Base-by-base conservation (phyloP, 2,888 invertebrate genomes). In the Dicycla oo region DNA sequence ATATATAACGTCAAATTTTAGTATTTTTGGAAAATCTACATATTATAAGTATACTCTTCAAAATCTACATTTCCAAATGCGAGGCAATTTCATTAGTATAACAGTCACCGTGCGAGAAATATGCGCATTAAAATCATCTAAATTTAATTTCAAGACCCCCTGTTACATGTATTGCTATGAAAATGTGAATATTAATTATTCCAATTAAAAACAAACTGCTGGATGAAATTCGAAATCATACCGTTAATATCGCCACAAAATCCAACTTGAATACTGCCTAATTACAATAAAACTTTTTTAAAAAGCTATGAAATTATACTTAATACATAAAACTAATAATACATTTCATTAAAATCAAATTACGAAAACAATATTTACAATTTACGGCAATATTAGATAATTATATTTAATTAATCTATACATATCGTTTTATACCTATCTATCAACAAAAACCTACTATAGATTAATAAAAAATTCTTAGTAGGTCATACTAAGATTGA, bases 31-130 rank as follows among this genome's bases (percentile, higher is more conserved):
- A 94, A 94, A 93, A 92, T 91, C 92, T 94, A 86, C 83, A 84
- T 86, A 79, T 86, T 62, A 94, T 91, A 90, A 88, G 90, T 91
- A 93, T 94, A 93, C 92, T 93, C 90, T 80, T 95, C 95, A 95
- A 95, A 95, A 95, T 95, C 95, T 95, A 95, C 94, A 90, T 93
- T 95, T 93, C 95, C 96, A 95, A 96, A 96, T 96, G 96, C 96
- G 96, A 96, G 96, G 96, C 90, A 95, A 96, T 95, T 94, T 95
- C 91, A 92, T 91, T 94, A 95, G 94, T 94, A 91, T 91, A 89
- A 91, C 90, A 89, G 91, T 90, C 89, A 87, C 85, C 85, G 88
- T 90, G 88, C 91, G 89, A 93, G 93, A 87, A 92, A 91, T 92
- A 91, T 90, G 90, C 92, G 91, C 90, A 88, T 73, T 83, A 81